Evolutionary conservation across 2,797 vertebrate genomes (phyloP), one percentile per base, ranked within the genome.

Genomic region (Tauraco hartlaubi): DNA sequence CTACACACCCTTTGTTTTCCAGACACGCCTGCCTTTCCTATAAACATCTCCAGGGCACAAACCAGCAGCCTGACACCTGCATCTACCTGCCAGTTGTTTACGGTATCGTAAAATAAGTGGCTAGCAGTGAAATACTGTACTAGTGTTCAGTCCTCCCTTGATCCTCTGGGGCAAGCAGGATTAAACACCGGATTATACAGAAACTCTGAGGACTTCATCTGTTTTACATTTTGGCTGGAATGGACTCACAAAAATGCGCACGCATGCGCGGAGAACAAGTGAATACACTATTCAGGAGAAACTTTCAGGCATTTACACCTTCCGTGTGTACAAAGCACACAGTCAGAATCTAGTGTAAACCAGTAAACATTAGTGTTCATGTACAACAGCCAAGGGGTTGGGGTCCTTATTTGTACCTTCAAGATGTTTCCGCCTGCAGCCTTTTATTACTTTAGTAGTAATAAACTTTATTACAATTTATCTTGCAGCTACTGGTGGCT

Each of bases 51-150:
- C 71, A 54, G 81, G 89, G 72, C 61, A 84, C 80, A 94, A 94
- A 91, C 5, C 91, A 83, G 66, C 44, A 89, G 77, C 51, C 4
- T 62, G 31, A 88, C 69, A 93, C 73, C 85, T 92, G 58, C 58
- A 78, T 88, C 91, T 92, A 73, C 52, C 89, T 96, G 86, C 58
- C 75, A 73, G 58, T 39, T 94, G 72, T 92, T 96, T 96, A 67
- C 3, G 12, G 48, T 80, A 48, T 31, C 66, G 72, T 71, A 83
- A 92, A 94, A 59, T 14, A 82, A 92, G 94, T 31, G 33, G 87
- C 74, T 39, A 93, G 76, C 5, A 15, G 31, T 41, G 63, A 94
- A 67, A 79, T 39, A 59, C 35, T 23, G 26, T 5, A 21, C 15
- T 75, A n/a, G 12, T 2, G 7, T 44, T 88, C 75, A 54, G 67